Evolutionary conservation across 2,797 vertebrate genomes (phyloP).

Genomic region (Spinibarbus caldwelli): DNA sequence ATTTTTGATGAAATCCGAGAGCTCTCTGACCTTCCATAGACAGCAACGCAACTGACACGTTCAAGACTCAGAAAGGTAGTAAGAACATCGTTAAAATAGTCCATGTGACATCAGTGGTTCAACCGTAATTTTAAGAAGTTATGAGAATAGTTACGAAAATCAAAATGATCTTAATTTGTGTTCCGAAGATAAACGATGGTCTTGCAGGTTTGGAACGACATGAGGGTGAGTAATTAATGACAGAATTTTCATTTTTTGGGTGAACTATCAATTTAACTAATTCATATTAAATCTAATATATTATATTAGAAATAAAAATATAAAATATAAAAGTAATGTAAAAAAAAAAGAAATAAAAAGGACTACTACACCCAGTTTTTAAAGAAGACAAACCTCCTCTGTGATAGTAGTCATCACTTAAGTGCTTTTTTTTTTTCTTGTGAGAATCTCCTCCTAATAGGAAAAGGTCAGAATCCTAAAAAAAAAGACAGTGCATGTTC

Average conservation of each 20-base stretch:
- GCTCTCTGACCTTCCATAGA: not conserved
- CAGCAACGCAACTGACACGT: not conserved
- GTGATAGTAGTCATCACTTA: conserved; percentile 78
- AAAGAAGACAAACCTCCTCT: conserved; percentile 51
- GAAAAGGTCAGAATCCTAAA: conserved; percentile 88
- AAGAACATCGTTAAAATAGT: not conserved
- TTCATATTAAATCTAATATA: not conserved
- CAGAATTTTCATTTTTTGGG: not conserved
- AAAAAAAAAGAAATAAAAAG: too few species aligned
- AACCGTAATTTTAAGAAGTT: too few species aligned
- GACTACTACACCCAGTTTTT: not conserved
- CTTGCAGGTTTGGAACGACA: not conserved
- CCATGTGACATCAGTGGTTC: too few species aligned
- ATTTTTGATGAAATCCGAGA: too few species aligned
- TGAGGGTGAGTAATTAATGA: not conserved
- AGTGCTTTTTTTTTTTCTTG: conserved; percentile 94
- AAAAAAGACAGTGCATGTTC: conserved; percentile 49
- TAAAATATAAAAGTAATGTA: not conserved
- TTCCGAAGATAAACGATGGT: not conserved
- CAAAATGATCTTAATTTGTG: not conserved
- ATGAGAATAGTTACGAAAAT: too few species aligned
- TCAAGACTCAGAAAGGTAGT: not conserved
- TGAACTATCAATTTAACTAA: not conserved
- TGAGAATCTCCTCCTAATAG: conserved; percentile 86
- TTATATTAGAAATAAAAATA: too few species aligned